A percentile compares a stretch with the other conserved stretches of the same genome.
These are phyloP conservation scores for Phataginus tricuspis DNA, from an alignment of 2,797 vertebrate species.

Conservation along the genomic window DNA sequence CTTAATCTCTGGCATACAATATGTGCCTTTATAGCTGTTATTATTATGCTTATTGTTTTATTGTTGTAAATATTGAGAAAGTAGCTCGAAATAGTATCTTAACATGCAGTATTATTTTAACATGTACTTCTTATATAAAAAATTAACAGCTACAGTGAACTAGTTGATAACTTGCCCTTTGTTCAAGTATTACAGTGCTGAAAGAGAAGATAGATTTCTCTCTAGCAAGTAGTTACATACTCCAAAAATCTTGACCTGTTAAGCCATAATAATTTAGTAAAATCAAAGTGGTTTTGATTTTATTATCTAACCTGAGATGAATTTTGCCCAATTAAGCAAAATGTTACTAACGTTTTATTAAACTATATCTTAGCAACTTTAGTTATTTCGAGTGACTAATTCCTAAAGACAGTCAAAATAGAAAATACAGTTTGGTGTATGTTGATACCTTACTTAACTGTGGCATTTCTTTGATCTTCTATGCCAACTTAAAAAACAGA, in stretches of 20 bases:
- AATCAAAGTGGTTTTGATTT: neutral
- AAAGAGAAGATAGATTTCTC: neutral
- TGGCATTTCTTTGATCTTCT: neutral
- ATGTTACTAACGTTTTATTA: neutral
- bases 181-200: neutral
- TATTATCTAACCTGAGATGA: neutral
- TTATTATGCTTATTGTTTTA: neutral
- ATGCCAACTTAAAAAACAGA: neutral
- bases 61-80: neutral
- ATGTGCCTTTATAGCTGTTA: neutral
- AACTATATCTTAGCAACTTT: neutral
- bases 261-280: neutral
- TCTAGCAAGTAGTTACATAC: neutral
- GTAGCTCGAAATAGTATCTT: neutral
- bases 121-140: neutral
- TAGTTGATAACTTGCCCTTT: neutral
- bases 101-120: neutral
- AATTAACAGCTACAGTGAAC: neutral
- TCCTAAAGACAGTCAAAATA: neutral
- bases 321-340: conserved; percentile 27
- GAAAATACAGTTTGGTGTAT: neutral
- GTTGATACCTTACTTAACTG: neutral
- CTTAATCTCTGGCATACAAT: neutral
- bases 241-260: neutral
- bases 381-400: neutral